Evolutionary conservation across 92 coral and sea anemone species (phyloP).

Genomic region (Muricea muricata): DNA sequence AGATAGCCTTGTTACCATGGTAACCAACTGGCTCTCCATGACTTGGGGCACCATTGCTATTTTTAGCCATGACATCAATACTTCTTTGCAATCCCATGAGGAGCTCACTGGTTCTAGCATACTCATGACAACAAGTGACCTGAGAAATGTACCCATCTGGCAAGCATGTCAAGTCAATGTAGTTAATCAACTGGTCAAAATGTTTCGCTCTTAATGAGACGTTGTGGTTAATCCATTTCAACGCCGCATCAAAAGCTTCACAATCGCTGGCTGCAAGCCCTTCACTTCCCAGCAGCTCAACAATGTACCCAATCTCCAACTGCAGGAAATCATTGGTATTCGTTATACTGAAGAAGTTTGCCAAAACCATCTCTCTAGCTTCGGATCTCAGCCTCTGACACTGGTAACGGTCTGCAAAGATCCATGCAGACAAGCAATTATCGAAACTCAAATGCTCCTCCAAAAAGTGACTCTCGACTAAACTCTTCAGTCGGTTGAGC

Average conservation of each 20-base stretch:
- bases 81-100: slow-evolving; percentile 60
- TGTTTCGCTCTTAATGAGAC: slow-evolving; percentile 67
- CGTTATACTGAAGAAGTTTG: slow-evolving; percentile 74
- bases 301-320: slow-evolving; percentile 72
- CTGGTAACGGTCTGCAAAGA: slow-evolving; percentile 84
- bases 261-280: slow-evolving; percentile 89
- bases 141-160: slow-evolving; percentile 77
- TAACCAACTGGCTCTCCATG: slow-evolving; percentile 15
- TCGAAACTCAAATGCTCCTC: slow-evolving; percentile 73
- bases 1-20: slow-evolving; percentile 30
- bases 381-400: slow-evolving; percentile 70
- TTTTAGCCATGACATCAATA: slow-evolving; percentile 50
- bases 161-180: slow-evolving; percentile 73
- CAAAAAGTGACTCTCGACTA: slow-evolving; percentile 70
- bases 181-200: slow-evolving; percentile 74
- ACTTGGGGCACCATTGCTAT: slow-evolving; percentile 59
- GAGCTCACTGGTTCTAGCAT: slow-evolving; percentile 67
- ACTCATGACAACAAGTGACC: slow-evolving; percentile 44
- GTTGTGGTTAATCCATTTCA: slow-evolving; percentile 77
- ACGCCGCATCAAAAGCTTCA: slow-evolving; percentile 82
- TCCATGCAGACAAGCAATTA: slow-evolving; percentile 80
- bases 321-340: slow-evolving; percentile 70
- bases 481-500: slow-evolving; percentile 74
- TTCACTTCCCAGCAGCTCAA: slow-evolving; percentile 84
- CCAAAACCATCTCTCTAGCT: slow-evolving; percentile 81